Evolutionary conservation across 2,113 vertebrate species (phyloP), one percentile per base, ranked within the genome.

Genomic region (Xenopus tropicalis): DNA sequence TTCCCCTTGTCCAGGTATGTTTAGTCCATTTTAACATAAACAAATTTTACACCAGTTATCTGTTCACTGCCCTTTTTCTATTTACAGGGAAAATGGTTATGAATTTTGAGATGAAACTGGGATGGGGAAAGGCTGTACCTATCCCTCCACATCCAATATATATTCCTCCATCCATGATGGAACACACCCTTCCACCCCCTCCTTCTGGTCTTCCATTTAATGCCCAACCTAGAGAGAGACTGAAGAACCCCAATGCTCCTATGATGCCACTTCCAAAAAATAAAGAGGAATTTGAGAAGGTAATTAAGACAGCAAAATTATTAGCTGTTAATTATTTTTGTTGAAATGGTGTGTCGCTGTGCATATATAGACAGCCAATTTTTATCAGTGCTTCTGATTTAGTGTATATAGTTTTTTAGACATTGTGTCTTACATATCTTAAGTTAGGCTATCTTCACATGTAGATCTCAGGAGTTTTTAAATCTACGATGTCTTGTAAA

Each of bases 261-360:
- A 86, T 98, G 91, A 90, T 96, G 79, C 94, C 95, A 24, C 95
- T 94, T 74, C 97, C 97, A 61, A 98, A 98, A 92, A 99, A 96
- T 91, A 98, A 99, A 89, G 97, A 99, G 84, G 97, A 99, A 87
- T 98, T 99, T 82, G 96, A 99, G 90, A 99, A 99, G 97, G 97
- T 99, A 98, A 98, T 89, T 95, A 77, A 79, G 78, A 79, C 85
- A 83, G 78, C 83, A 82, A 88, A 79, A 82, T 84, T 86, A 23
- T 23, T 59, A 24, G 57, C 11, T 23, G 4, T 59, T 22, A 16
- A 59, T 23, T 3, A 59, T 59, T 59, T 21, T 1, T 59, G 22
- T 10, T 59, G 20, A 3, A 20, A 9, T 52, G 17, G n/a, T 17
- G 54, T 57, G 54, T 9, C 17, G 12, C 14, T 57, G 11, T 52